Percentiles rank a stretch among this genome's conserved stretches.
phyloP scores from a whole-genome alignment of 1,140 invertebrate species.

The Anoplophora glabripennis region DNA sequence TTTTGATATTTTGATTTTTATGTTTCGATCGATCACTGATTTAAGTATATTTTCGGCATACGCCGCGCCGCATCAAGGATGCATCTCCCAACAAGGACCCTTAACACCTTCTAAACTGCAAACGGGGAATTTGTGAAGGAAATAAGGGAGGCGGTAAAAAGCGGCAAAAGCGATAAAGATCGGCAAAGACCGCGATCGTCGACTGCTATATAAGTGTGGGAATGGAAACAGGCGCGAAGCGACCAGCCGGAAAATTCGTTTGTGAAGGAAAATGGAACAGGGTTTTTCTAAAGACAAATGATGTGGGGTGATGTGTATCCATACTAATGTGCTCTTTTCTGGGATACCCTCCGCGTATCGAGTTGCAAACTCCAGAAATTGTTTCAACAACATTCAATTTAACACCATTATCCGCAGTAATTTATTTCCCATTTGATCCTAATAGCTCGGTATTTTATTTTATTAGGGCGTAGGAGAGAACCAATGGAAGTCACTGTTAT shows the following conservation, averaged over 20 bases:
- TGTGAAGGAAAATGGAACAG: slow-evolving; percentile 48
- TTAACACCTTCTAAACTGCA: slow-evolving; percentile 5
- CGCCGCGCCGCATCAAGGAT: slow-evolving; percentile 12
- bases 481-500: not conserved
- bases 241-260: slow-evolving; percentile 48
- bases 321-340: slow-evolving; percentile 41
- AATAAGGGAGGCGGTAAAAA: slow-evolving; percentile 31
- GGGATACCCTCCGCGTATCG: slow-evolving; percentile 15
- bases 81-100: slow-evolving; percentile 14
- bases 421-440: slow-evolving; percentile 7
- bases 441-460: not conserved
- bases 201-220: slow-evolving; percentile 32
- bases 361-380: slow-evolving; percentile 22
- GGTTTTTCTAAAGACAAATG: slow-evolving; percentile 49
- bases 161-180: slow-evolving; percentile 30
- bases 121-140: slow-evolving; percentile 25
- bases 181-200: slow-evolving; percentile 26
- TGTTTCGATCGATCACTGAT: no score
- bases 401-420: slow-evolving; percentile 10
- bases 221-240: slow-evolving; percentile 34
- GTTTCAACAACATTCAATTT: slow-evolving; percentile 21
- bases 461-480: not conserved
- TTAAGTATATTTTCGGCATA: no score
- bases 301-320: slow-evolving; percentile 45
- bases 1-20: no score